These are phyloP conservation scores for Anguilla obscura DNA, from an alignment of 2,797 vertebrate genomes.

Conservation along the genomic window DNA sequence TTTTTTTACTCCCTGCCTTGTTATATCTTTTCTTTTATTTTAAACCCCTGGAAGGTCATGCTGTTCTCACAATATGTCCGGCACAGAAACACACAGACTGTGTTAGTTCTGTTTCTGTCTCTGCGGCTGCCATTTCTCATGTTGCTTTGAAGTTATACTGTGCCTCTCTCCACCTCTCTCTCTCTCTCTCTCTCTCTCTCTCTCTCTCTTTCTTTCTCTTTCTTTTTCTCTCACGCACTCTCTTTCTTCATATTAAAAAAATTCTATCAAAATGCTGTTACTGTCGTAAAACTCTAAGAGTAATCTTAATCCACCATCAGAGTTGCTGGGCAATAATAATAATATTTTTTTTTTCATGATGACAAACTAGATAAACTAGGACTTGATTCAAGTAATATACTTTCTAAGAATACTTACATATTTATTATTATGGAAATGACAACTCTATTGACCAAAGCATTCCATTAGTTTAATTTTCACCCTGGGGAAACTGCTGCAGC, in stretches of 20 bases:
- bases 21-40: background rate
- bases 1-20: background rate
- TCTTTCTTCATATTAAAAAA: background rate
- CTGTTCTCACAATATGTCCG: background rate
- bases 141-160: background rate
- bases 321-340: background rate
- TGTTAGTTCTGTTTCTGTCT: background rate
- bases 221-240: background rate
- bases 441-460: background rate
- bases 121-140: background rate
- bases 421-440: slow-evolving; percentile 9
- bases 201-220: background rate
- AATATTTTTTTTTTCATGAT: background rate
- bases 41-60: background rate
- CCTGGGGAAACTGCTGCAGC: background rate
- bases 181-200: background rate
- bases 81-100: background rate
- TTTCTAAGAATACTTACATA: background rate
- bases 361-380: background rate
- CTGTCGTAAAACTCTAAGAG: background rate
- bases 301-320: background rate
- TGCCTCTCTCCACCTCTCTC: background rate
- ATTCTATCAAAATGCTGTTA: background rate
- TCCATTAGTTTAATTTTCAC: background rate
- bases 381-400: background rate